These are phyloP conservation scores for Danio rerio DNA, from an alignment of 2,113 vertebrate species.

Conservation along the genomic window DNA sequence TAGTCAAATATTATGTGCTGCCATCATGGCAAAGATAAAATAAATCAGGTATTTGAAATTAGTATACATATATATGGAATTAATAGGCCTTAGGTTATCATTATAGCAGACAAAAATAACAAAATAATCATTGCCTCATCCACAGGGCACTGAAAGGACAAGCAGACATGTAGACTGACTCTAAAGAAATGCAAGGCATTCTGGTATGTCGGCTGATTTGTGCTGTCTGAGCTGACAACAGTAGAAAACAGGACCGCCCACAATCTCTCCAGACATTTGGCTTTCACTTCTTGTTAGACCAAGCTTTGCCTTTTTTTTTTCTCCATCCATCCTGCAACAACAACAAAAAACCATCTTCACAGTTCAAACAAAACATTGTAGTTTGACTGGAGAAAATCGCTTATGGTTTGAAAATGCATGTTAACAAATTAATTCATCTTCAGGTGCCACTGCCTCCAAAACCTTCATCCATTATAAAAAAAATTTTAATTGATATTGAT, in stretches of 20 bases:
- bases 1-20: too few relatives aligned
- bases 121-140: not conserved
- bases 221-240: conserved; percentile 47
- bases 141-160: conserved; percentile 27
- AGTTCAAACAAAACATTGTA: too few relatives aligned
- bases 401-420: too few relatives aligned
- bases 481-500: too few relatives aligned
- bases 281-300: conserved; percentile 35
- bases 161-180: conserved; percentile 16
- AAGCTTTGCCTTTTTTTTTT: not conserved
- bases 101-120: not conserved
- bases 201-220: conserved; percentile 28
- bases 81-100: not conserved
- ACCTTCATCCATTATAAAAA: too few relatives aligned
- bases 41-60: too few relatives aligned
- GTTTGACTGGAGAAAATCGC: too few relatives aligned
- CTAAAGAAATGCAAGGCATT: conserved; percentile 48
- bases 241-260: conserved; percentile 52
- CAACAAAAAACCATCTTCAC: not conserved
- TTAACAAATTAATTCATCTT: too few relatives aligned
- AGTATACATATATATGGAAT: too few relatives aligned
- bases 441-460: too few relatives aligned
- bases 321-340: not conserved
- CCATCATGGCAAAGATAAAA: too few relatives aligned
- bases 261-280: conserved; percentile 49